phyloP scores from a whole-genome alignment of 2,888 invertebrate species.

The Noctua fimbriata region DNA sequence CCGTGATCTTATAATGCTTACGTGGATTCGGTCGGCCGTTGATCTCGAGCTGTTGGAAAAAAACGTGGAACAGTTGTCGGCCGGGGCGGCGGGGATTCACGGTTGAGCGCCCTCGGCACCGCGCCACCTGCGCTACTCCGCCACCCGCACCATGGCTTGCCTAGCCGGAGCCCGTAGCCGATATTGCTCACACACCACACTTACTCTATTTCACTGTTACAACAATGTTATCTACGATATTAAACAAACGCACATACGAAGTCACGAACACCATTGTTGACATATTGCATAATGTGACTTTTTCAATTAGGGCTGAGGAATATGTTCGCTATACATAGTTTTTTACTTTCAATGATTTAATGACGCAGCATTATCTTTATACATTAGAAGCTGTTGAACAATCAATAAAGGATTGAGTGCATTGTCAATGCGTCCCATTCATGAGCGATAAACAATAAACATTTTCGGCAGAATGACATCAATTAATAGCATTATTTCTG shows the following conservation, averaged over 20 bases:
- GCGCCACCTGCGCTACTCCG: constrained; percentile 82
- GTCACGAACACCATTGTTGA: constrained; percentile 43
- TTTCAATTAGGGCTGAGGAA: constrained; percentile 26
- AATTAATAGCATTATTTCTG: constrained; percentile 58
- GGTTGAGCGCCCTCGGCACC: constrained; percentile 87
- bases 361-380: constrained; percentile 20
- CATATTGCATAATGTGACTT: constrained; percentile 54
- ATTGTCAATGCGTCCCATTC: constrained; percentile 20
- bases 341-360: constrained; percentile 27
- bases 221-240: constrained; percentile 52
- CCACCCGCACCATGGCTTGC: constrained; percentile 65
- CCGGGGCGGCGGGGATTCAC: constrained; percentile 84
- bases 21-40: constrained; percentile 78
- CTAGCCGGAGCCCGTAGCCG: constrained; percentile 44
- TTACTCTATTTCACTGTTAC: constrained; percentile 44
- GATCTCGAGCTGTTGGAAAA: constrained; percentile 82
- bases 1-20: constrained; percentile 68
- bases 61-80: constrained; percentile 86
- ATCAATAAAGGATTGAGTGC: constrained; percentile 20
- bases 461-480: constrained; percentile 21
- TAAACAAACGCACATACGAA: constrained; percentile 52
- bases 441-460: constrained; percentile 16
- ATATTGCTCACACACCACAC: constrained; percentile 53
- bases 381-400: constrained; percentile 18
- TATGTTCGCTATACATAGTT: constrained; percentile 10